phyloP scores from a whole-genome alignment of 2,888 invertebrate genomes.

The Amphipoea lucens region DNA sequence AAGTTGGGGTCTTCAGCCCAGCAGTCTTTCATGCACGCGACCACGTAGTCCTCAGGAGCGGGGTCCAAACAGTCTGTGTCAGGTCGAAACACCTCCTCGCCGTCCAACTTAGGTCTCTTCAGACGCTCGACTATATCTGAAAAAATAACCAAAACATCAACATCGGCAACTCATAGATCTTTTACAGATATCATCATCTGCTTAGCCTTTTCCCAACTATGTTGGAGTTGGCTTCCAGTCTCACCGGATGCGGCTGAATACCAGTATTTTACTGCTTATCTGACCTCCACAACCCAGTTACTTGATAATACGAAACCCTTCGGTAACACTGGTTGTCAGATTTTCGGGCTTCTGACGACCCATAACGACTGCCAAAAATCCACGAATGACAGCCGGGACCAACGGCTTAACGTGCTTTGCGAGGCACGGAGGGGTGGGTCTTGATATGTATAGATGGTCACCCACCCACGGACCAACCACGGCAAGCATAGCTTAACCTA shows the following conservation, averaged over 20 bases:
- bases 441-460: background rate
- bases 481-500: background rate
- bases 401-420: background rate
- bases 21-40: conserved; percentile 95
- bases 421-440: background rate
- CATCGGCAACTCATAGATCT: background rate
- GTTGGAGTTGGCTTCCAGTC: background rate
- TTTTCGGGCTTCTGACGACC: background rate
- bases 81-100: conserved; percentile 94
- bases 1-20: conserved; percentile 96
- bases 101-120: conserved; percentile 92
- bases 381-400: background rate
- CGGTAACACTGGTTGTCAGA: background rate
- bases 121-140: conserved; percentile 96
- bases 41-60: conserved; percentile 94
- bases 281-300: background rate
- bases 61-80: conserved; percentile 93
- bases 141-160: conserved; percentile 18
- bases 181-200: background rate
- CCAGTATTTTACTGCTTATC: too few species aligned
- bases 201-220: background rate
- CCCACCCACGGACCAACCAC: background rate
- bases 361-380: background rate
- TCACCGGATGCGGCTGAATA: too few species aligned
- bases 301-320: background rate